Conservation (phyloP, 2,888 invertebrate species). For the Hybos culiciformis region DNA sequence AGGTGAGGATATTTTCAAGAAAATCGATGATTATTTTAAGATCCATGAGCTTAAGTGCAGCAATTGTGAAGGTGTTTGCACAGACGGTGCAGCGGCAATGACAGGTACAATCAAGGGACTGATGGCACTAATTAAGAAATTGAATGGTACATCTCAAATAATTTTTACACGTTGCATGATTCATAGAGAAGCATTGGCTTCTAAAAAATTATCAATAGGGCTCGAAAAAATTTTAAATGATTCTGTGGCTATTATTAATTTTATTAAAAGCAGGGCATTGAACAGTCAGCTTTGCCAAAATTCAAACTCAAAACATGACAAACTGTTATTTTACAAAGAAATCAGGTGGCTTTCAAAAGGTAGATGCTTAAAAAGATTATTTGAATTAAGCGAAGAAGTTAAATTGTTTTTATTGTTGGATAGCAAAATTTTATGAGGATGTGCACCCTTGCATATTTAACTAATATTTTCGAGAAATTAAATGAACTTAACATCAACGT, state of each 20-base stretch:
- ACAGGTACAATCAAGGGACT: neutral
- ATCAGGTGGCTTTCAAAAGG: neutral
- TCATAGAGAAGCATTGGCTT: neutral
- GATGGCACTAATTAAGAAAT: neutral
- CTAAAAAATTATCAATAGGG: neutral
- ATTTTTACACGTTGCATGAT: neutral
- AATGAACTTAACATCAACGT: neutral
- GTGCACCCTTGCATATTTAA: neutral
- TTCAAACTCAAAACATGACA: neutral
- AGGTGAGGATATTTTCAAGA: neutral
- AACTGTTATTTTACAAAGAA: neutral
- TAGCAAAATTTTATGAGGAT: neutral
- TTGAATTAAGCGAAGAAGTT: neutral
- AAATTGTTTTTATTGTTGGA: neutral
- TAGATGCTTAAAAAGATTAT: neutral
- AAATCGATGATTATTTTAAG: neutral
- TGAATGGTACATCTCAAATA: neutral
- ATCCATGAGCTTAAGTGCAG: constrained; percentile 2
- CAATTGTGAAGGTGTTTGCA: neutral
- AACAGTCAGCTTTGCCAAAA: neutral
- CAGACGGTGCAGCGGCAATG: constrained; percentile 4
- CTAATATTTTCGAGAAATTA: neutral
- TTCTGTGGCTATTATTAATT: neutral
- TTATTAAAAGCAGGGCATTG: neutral
- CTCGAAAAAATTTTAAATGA: neutral